phyloP scores from a whole-genome alignment of 2,888 invertebrate genomes.

The Thymelicus sylvestris region DNA sequence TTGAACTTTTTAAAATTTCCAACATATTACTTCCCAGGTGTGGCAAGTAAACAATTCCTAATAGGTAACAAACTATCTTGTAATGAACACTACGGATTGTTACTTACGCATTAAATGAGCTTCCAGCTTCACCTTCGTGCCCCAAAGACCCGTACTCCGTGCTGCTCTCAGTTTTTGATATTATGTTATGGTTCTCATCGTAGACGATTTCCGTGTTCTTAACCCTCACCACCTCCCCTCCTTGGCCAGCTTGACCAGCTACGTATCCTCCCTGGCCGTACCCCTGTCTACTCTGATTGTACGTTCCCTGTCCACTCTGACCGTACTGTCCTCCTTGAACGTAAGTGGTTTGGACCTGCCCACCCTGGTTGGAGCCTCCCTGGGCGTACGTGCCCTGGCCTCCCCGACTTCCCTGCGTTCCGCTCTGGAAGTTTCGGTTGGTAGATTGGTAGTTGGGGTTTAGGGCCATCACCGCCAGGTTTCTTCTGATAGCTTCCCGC shows the following conservation, averaged over 20 bases:
- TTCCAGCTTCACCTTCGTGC: conserved; percentile 75
- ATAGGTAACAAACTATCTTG: no score
- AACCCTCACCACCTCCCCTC: conserved; percentile 53
- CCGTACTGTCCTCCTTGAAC: conserved; percentile 37
- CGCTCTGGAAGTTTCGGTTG: conserved; percentile 35
- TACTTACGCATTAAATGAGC: conserved; percentile 75
- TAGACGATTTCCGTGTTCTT: conserved; percentile 69
- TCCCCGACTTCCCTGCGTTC: conserved; percentile 28
- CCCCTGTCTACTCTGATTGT: conserved; percentile 33
- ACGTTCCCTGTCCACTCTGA: conserved; percentile 31
- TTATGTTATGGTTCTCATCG: conserved; percentile 73
- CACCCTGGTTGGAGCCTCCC: conserved; percentile 40
- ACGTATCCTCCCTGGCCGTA: conserved; percentile 42
- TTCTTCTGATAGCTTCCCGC: conserved; percentile 62
- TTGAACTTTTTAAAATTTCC: no score
- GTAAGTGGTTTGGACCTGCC: conserved; percentile 44
- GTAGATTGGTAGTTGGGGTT: conserved; percentile 44
- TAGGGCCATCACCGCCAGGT: conserved; percentile 54
- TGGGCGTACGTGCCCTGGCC: conserved; percentile 34
- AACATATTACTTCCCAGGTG: no score
- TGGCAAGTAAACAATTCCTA: no score
- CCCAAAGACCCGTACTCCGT: conserved; percentile 78
- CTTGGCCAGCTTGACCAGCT: conserved; percentile 45
- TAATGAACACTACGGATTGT: no score
- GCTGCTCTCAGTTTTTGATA: conserved; percentile 78